Base-by-base conservation (phyloP, 1,140 invertebrate species). In the Bombus consobrinus region DNA sequence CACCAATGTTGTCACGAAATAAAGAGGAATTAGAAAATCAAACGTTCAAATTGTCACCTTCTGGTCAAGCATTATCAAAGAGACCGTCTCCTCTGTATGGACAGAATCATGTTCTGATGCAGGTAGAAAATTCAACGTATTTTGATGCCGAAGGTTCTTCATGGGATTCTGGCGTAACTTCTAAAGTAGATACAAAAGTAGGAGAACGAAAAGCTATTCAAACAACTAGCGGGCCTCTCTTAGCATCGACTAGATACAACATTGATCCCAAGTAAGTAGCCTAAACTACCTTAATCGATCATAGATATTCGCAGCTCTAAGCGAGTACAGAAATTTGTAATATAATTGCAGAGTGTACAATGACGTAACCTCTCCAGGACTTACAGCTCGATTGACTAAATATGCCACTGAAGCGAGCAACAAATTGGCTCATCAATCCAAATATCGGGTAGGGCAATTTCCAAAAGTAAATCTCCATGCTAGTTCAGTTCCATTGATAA, bases 191-290 rank as follows among this genome's bases (percentile, higher is more conserved):
- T 66, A 76, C 91, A 1, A 93, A 89, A 87, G 85, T 83, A 34
- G 78, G 47, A 6, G 92, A 92, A 1, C 72, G 93, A 0, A 95
- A 93, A 83, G 92, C 92, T 13, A 92, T 94, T 1, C 94, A 94
- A 76, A 93, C 93, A 15, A 91, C 93, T 34, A 93, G 92, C 59
- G 94, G 94, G 59, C 95, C 95, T 12, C 89, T 95, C 57, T 90
- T 95, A 47, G 89, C 94, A 59, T 95, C 95, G 0, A 94, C 93
- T 0, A 94, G 93, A 92, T 95, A 94, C 72, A 95, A 95, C 59
- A 94, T 95, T 2, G 95, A 95, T 91, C 91, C 93, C 0, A 95
- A 94, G 95, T 95, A 91, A 90, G 88, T 89, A 53, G 25, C 13
- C 28, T 8, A 25, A 39, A 41, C 12, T 77, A n/a, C 9, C 37